Evolutionary conservation across 2,113 vertebrate species (phyloP).

Genomic region (Xenopus laevis): DNA sequence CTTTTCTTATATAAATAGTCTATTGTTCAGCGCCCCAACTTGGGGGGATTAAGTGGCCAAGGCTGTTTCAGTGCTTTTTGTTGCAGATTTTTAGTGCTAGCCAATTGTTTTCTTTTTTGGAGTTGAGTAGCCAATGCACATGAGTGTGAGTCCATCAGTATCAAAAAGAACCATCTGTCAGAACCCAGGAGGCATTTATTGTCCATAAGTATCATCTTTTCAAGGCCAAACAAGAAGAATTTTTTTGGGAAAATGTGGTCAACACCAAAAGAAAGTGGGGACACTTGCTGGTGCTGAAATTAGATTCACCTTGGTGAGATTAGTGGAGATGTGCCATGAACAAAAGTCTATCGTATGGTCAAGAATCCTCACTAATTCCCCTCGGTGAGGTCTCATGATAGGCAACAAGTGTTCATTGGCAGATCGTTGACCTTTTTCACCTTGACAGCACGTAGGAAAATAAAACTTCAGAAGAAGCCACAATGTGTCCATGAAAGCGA

Average conservation of each 20-base stretch:
- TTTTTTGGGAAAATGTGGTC: too few relatives aligned
- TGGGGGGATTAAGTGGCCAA: constrained; percentile 27
- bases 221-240: too few relatives aligned
- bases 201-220: too few relatives aligned
- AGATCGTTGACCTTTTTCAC: not conserved
- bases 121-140: constrained; percentile 6
- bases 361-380: too few relatives aligned
- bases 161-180: not conserved
- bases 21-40: not conserved
- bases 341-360: too few relatives aligned
- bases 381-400: too few relatives aligned
- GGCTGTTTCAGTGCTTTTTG: constrained; percentile 41
- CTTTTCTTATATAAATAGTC: constrained; percentile 50
- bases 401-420: too few relatives aligned
- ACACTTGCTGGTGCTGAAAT: too few relatives aligned
- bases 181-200: too few relatives aligned
- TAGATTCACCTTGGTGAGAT: too few relatives aligned
- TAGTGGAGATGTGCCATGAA: too few relatives aligned
- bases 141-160: not conserved
- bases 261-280: too few relatives aligned
- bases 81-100: constrained; percentile 36
- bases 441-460: constrained; percentile 3
- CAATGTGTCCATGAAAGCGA: constrained; percentile 1
- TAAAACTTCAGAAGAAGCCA: not conserved
- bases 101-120: not conserved